These are phyloP conservation scores for Liopterus haemorrhoidalis DNA, from an alignment of 2,888 invertebrate species.

Conservation along the genomic window DNA sequence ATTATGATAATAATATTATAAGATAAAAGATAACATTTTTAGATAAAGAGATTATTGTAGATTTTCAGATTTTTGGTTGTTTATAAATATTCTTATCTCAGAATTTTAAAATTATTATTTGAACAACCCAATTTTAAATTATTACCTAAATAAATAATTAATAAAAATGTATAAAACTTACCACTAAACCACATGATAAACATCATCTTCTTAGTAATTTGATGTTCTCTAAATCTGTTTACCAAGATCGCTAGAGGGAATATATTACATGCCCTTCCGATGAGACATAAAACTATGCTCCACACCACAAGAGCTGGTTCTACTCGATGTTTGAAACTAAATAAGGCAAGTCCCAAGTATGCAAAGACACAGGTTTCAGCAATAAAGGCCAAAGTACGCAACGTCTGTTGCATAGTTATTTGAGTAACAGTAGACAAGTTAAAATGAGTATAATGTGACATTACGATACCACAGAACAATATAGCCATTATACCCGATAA, in stretches of 20 bases:
- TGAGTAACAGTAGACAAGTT: conserved; percentile 97
- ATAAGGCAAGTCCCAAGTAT: conserved; percentile 89
- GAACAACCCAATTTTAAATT: too few relatives aligned
- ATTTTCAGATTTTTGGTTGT: too few relatives aligned
- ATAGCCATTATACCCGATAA: conserved; percentile 96
- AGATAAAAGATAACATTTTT: too few relatives aligned
- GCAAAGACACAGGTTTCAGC: conserved; percentile 99
- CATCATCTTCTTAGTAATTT: conserved; percentile 97
- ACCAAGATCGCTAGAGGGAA: conserved; percentile 90
- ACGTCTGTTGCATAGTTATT: conserved; percentile 98
- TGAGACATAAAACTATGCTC: conserved; percentile 85
- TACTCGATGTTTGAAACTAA: conserved; percentile 89
- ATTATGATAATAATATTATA: too few relatives aligned
- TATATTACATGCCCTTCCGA: conserved; percentile 94
- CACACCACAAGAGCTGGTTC: conserved; percentile 89
- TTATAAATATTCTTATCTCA: conserved; percentile 1
- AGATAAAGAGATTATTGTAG: too few relatives aligned
- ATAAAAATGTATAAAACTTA: conserved; percentile 51
- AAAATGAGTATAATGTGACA: conserved; percentile 99
- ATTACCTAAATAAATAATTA: too few relatives aligned
- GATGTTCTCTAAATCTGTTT: conserved; percentile 94
- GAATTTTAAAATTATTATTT: conserved; percentile 1
- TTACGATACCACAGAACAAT: conserved; percentile 95
- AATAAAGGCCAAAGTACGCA: conserved; percentile 94
- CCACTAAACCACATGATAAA: conserved; percentile 99